Percentiles rank a stretch among this genome's conserved stretches.
These are phyloP conservation scores for Acrocera orbiculus DNA, from an alignment of 2,888 invertebrate species.

Conservation along the genomic window DNA sequence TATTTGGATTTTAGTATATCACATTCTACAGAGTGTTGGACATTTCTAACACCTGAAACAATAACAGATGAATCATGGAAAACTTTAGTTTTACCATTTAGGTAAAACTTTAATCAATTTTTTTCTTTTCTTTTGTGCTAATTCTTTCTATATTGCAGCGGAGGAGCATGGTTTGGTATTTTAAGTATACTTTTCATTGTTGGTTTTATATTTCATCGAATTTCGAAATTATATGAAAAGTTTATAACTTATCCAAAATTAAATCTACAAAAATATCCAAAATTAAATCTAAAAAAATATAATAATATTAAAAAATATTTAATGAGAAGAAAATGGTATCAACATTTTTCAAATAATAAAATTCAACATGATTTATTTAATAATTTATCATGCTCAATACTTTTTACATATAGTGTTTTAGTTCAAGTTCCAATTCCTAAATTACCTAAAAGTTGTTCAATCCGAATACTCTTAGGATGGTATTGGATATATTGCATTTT, in stretches of 20 bases:
- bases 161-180: slow-evolving; percentile 58
- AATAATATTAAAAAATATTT: slow-evolving; percentile 31
- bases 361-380: slow-evolving; percentile 48
- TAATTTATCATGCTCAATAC: slow-evolving; percentile 50
- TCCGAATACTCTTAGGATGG: slow-evolving; percentile 67
- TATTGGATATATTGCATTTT: slow-evolving; percentile 74
- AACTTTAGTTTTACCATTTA: slow-evolving; percentile 62
- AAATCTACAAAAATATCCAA: neutral
- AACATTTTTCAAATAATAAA: neutral
- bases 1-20: slow-evolving; percentile 58
- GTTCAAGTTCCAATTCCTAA: slow-evolving; percentile 60
- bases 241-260: neutral
- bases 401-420: slow-evolving; percentile 68
- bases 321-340: slow-evolving; percentile 16
- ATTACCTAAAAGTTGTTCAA: slow-evolving; percentile 61
- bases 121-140: slow-evolving; percentile 4
- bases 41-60: slow-evolving; percentile 68
- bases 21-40: slow-evolving; percentile 67
- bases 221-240: no score
- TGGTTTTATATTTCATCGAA: slow-evolving; percentile 43
- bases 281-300: neutral
- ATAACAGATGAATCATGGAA: slow-evolving; percentile 69
- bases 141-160: slow-evolving; percentile 30
- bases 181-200: slow-evolving; percentile 47
- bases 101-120: slow-evolving; percentile 29